phyloP scores from a whole-genome alignment of 2,113 vertebrate species.

The Eurystomus gularis region DNA sequence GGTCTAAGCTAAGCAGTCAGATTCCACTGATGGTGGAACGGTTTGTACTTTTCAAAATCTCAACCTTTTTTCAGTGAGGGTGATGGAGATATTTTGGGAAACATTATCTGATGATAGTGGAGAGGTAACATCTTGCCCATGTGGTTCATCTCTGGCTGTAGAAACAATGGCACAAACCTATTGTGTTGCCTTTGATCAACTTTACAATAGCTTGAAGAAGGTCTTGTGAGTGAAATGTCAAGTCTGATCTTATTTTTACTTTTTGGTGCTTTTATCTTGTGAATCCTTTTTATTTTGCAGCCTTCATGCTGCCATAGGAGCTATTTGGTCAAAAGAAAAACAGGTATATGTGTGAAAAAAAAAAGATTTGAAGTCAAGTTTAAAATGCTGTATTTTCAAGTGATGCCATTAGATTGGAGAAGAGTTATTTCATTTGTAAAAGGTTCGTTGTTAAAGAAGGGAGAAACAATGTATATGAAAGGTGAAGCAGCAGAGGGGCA shows the following conservation, averaged over 20 bases:
- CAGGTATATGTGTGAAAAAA: neutral
- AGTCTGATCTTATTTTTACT: neutral
- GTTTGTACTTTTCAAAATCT: neutral
- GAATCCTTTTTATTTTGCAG: constrained; percentile 4
- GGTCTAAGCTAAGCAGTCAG: neutral
- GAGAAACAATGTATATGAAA: neutral
- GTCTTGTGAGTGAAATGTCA: neutral
- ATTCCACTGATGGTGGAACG: neutral
- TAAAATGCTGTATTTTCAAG: constrained; percentile 25
- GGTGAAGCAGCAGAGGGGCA: neutral
- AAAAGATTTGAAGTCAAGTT: neutral
- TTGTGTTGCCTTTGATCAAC: neutral
- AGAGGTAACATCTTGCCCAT: neutral
- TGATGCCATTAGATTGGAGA: neutral
- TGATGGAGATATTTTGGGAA: neutral
- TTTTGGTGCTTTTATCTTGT: constrained; percentile 1
- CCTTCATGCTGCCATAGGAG: neutral
- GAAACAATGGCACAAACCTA: neutral
- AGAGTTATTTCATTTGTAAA: neutral
- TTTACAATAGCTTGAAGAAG: neutral
- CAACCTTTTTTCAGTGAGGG: neutral
- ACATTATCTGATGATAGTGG: neutral
- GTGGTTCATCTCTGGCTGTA: neutral
- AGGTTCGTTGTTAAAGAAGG: neutral
- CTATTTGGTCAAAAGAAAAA: neutral